These are phyloP conservation scores for Plagodis pulveraria DNA, from an alignment of 2,888 invertebrate species.

Conservation along the genomic window DNA sequence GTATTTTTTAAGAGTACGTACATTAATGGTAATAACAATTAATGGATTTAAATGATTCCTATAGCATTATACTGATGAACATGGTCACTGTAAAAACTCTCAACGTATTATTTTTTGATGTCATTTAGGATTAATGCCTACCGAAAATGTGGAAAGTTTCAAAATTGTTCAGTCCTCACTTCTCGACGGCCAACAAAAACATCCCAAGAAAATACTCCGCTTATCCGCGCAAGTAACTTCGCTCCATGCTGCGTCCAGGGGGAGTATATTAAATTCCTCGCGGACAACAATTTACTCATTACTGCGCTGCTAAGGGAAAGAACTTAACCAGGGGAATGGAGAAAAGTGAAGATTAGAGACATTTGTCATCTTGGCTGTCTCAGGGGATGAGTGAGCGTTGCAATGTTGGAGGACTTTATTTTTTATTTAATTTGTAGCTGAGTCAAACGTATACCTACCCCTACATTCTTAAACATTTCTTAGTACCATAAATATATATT, in stretches of 20 bases:
- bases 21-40: no score
- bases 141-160: background rate
- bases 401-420: background rate
- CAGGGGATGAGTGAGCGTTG: background rate
- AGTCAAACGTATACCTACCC: no score
- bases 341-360: constrained; percentile 29
- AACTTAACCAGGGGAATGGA: constrained; percentile 17
- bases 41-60: no score
- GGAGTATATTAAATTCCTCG: constrained; percentile 52
- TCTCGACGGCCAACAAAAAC: constrained; percentile 24
- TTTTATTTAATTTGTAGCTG: background rate
- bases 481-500: no score
- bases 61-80: no score
- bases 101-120: no score
- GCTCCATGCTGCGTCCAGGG: constrained; percentile 14
- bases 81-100: no score
- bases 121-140: no score
- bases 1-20: no score
- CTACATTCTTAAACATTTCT: no score
- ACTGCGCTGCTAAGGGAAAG: constrained; percentile 20
- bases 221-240: constrained; percentile 17
- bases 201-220: constrained; percentile 26
- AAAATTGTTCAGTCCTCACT: constrained; percentile 3
- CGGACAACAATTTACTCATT: constrained; percentile 49
- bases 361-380: constrained; percentile 30